Base-by-base conservation (phyloP, 1,140 invertebrate species). In the Ceratosolen solmsi region DNA sequence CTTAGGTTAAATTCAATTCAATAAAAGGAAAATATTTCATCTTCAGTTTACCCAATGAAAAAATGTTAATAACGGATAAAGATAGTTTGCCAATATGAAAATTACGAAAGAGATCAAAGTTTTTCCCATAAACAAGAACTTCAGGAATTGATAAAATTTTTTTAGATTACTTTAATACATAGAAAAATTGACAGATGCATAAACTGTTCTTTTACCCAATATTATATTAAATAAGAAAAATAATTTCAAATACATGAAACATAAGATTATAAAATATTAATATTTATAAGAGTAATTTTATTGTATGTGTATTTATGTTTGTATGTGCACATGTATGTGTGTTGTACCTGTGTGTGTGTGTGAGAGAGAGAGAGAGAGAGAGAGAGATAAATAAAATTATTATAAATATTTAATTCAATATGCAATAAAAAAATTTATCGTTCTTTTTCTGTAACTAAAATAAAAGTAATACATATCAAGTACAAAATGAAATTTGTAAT, bases 401-500 rank as follows among this genome's bases (percentile, higher is more conserved):
- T 60, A 60, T 25, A 46, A 49, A 74, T 68, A 78, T n/a, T 54
- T 33, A 72, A 27, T 27, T 27, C 11, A 72, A 72, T 54, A 36
- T 17, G 68, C 38, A 79, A 79, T 72, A 46, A 79, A 79, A 71
- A 68, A 60, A 46, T 41, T 79, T 41, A 22, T 3, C 4, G 0
- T 33, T 38, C 27, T n/a, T 36, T 56, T 38, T 70, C 33, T 33
- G 36, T 30, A 70, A 81, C 54, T 81, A 82, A 82, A 75, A 68
- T 36, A 41, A 75, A 68, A 30, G 25, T 54, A 54, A 80, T 36
- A 27, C 56, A 15, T 63, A 56, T 76, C n/a, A 27, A 56, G 33
- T 70, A 81, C n/a, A 82, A 77, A 76, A 82, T 27, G 22, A 81
- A 46, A 70, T 71, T 73, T n/a, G 17, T 30, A 82, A 76, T 27